phyloP scores from a whole-genome alignment of 2,113 vertebrate species.

The Saimiri boliviensis region DNA sequence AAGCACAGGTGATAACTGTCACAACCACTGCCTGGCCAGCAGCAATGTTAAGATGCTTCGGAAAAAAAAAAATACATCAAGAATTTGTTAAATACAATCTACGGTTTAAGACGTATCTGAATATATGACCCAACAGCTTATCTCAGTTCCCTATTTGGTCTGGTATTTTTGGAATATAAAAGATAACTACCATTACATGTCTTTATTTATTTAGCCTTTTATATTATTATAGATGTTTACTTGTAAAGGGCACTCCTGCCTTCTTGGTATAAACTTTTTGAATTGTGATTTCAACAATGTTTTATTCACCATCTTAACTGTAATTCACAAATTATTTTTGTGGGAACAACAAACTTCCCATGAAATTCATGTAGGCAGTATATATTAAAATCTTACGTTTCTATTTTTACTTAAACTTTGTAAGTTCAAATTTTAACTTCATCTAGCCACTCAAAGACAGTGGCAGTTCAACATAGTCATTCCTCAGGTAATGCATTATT shows the following conservation, averaged over 20 bases:
- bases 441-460: not conserved
- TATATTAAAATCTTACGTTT: not conserved
- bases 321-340: slow-evolving; percentile 27
- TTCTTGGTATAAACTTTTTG: slow-evolving; percentile 1
- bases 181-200: not conserved
- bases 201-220: not conserved
- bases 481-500: not conserved
- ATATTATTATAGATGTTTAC: not conserved
- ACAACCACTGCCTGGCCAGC: too few species aligned
- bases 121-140: not conserved
- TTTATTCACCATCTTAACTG: not conserved
- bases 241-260: not conserved
- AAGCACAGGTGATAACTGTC: not conserved
- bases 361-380: not conserved
- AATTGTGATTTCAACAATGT: not conserved
- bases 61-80: not conserved
- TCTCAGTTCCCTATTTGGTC: not conserved
- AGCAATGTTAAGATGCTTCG: not conserved
- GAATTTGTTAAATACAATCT: not conserved
- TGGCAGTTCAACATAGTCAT: not conserved
- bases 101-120: not conserved
- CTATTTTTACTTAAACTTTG: slow-evolving; percentile 10
- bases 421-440: slow-evolving; percentile 5
- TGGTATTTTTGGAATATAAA: not conserved
- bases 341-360: not conserved